Evolutionary conservation across 2,113 vertebrate genomes (phyloP).

Genomic region (Dromiciops gliroides): DNA sequence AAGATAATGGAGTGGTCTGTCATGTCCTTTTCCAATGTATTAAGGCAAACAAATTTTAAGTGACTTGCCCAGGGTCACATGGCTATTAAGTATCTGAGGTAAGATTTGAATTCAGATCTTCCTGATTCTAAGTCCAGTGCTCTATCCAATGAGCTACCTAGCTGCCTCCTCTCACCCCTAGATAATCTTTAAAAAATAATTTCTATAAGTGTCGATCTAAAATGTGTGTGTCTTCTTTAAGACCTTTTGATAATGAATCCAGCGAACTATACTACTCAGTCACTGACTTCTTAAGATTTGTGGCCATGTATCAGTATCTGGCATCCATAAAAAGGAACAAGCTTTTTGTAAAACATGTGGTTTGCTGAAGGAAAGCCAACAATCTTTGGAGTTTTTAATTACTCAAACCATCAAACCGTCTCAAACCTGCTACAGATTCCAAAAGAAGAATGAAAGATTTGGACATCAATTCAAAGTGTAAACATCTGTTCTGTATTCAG

Average conservation of each 20-base stretch:
- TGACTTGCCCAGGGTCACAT: not conserved
- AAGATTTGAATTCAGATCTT: not conserved
- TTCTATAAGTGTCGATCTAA: not conserved
- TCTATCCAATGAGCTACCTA: not conserved
- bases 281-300: slow-evolving; percentile 59
- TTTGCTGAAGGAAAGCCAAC: slow-evolving; percentile 70
- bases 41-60: not conserved
- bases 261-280: not conserved
- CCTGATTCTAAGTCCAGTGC: not conserved
- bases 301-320: slow-evolving; percentile 4
- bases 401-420: slow-evolving; percentile 49
- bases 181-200: not conserved
- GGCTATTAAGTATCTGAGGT: not conserved
- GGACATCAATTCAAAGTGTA: slow-evolving; percentile 61
- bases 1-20: not conserved
- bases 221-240: too few relatives aligned
- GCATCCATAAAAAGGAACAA: slow-evolving; percentile 55
- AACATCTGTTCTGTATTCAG: slow-evolving; percentile 66
- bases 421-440: slow-evolving; percentile 56
- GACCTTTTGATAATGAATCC: not conserved
- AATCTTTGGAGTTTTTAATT: slow-evolving; percentile 74
- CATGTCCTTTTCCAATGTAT: not conserved
- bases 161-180: not conserved
- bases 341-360: slow-evolving; percentile 65
- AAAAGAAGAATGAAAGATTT: slow-evolving; percentile 38